Conservation (phyloP, 2,113 vertebrate species). For the Acrocephalus arundinaceus region DNA sequence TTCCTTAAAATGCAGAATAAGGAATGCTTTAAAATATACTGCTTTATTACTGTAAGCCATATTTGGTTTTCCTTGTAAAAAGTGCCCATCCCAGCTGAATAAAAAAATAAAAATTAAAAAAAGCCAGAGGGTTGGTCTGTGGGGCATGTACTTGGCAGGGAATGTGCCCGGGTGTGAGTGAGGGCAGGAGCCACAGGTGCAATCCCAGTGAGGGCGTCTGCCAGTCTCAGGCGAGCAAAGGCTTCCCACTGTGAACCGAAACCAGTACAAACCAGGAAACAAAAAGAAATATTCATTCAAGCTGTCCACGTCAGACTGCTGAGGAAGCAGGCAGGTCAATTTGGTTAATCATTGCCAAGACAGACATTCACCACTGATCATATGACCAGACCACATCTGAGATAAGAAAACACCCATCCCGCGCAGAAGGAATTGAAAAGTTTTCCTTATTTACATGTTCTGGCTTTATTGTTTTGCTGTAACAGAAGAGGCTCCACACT, state of each 20-base stretch:
- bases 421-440: neutral
- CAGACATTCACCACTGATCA: neutral
- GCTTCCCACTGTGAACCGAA: neutral
- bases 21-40: neutral
- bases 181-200: neutral
- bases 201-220: neutral
- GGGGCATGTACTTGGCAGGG: rapidly evolving
- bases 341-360: slow-evolving; percentile 75
- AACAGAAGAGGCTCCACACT: neutral
- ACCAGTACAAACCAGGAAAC: slow-evolving; percentile 69
- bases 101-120: neutral
- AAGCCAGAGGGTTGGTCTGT: neutral
- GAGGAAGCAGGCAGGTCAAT: neutral
- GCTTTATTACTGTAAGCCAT: neutral
- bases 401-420: neutral
- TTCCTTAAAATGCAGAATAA: neutral
- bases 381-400: neutral
- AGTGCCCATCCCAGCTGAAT: neutral
- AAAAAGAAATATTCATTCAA: slow-evolving; percentile 53
- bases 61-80: neutral
- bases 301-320: slow-evolving; percentile 29
- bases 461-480: neutral
- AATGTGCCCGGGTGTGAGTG: rapidly evolving
- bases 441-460: neutral
- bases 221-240: neutral